Percentiles rank a stretch among this genome's conserved stretches.
phyloP scores from a whole-genome alignment of 2,797 vertebrate species.

The Silurus aristotelis region DNA sequence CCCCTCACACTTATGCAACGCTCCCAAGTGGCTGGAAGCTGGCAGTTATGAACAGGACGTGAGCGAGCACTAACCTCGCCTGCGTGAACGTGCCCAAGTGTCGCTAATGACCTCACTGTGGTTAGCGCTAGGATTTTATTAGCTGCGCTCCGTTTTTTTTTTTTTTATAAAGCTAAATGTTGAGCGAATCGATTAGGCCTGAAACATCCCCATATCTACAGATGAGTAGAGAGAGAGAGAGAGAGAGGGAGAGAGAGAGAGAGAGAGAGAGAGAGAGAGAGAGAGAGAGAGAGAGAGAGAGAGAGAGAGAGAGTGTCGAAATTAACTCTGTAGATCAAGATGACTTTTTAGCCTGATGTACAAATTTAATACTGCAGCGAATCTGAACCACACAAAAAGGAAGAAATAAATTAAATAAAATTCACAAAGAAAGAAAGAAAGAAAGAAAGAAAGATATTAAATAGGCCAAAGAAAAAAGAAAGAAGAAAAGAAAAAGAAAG shows the following conservation, averaged over 20 bases:
- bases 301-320: not conserved
- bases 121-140: slow-evolving; percentile 28
- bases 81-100: not conserved
- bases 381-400: not conserved
- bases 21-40: not conserved
- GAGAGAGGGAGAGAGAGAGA: no score
- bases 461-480: no score
- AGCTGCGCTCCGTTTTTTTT: not conserved
- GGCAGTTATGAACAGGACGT: slow-evolving; percentile 17
- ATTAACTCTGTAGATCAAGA: not conserved
- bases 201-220: not conserved
- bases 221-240: not conserved
- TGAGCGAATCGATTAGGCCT: slow-evolving; percentile 16
- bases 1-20: not conserved
- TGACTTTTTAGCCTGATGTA: not conserved
- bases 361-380: not conserved
- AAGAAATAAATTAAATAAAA: no score
- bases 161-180: slow-evolving; percentile 24
- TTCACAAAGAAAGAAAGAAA: no score
- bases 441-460: no score
- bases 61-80: not conserved
- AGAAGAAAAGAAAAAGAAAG: no score
- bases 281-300: no score
- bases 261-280: no score
- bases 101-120: not conserved